A percentile compares a stretch with the other conserved stretches of the same genome.
These are phyloP conservation scores for Eudyptes chrysolophus DNA, from an alignment of 2,113 vertebrate genomes.

Conservation along the genomic window DNA sequence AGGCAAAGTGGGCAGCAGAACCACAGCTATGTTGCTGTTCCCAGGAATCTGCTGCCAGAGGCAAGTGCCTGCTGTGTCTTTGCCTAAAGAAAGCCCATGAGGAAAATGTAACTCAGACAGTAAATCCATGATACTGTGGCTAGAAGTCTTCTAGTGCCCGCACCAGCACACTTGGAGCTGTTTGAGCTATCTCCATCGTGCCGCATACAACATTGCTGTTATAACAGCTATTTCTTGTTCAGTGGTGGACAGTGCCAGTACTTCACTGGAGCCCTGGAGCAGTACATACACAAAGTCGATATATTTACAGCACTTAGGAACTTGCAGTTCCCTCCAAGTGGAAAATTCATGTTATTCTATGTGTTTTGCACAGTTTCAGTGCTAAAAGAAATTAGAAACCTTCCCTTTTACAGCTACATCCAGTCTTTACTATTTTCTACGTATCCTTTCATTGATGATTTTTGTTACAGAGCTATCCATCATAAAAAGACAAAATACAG, in stretches of 20 bases:
- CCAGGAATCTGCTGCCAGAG: neutral
- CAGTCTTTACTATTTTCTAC: neutral
- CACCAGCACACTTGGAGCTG: neutral
- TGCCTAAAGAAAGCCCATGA: neutral
- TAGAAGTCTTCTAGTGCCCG: neutral
- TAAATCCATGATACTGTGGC: neutral
- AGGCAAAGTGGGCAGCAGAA: neutral
- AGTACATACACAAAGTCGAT: neutral
- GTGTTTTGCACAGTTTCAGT: neutral
- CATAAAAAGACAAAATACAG: neutral
- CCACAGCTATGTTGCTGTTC: neutral
- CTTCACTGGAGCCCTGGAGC: neutral
- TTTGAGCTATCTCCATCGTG: neutral
- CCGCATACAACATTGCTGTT: neutral
- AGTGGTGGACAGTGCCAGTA: neutral
- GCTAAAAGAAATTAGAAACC: neutral
- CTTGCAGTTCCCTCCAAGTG: neutral
- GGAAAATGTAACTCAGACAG: neutral
- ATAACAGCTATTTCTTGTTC: neutral
- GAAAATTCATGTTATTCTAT: constrained; percentile 22
- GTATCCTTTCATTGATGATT: neutral
- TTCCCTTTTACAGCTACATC: neutral
- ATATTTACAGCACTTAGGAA: neutral
- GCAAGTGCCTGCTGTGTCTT: neutral
- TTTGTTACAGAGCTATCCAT: neutral